Evolutionary conservation across 2,888 invertebrate species (phyloP).

Genomic region (Cerceris ruficornis): DNA sequence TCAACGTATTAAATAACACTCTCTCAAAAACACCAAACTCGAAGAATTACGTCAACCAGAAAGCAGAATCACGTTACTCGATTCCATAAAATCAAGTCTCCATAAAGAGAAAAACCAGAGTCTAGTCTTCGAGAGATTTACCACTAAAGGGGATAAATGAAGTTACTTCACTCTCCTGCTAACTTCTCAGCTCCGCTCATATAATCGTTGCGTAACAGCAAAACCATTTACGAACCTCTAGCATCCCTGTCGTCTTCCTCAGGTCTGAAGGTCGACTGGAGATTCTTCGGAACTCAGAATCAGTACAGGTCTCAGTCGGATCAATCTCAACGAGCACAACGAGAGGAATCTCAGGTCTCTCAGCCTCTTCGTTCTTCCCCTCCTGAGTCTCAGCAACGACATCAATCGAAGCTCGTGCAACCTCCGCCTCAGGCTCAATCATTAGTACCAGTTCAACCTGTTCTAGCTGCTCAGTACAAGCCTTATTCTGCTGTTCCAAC

Average conservation of each 20-base stretch:
- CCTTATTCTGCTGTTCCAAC: conserved; percentile 71
- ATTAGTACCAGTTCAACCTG: conserved; percentile 6
- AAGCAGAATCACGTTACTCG: too few relatives aligned
- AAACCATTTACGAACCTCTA: neutral
- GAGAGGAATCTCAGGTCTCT: conserved; percentile 50
- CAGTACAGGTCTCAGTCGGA: conserved; percentile 68
- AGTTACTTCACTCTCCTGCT: too few relatives aligned
- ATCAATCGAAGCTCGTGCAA: conserved; percentile 25
- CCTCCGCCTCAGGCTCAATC: conserved; percentile 11
- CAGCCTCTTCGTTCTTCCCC: conserved; percentile 16
- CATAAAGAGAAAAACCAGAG: too few relatives aligned
- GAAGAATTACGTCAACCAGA: too few relatives aligned
- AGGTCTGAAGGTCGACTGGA: conserved; percentile 75
- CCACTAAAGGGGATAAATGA: too few relatives aligned
- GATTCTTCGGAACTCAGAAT: conserved; percentile 67
- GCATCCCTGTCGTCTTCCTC: neutral
- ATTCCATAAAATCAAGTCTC: too few relatives aligned
- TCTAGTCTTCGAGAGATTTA: too few relatives aligned
- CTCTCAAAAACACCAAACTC: too few relatives aligned
- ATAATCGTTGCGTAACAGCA: too few relatives aligned
- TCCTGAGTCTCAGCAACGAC: conserved; percentile 30
- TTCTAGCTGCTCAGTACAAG: conserved; percentile 62
- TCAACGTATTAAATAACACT: too few relatives aligned
- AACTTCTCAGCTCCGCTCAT: too few relatives aligned
- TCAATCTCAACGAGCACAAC: conserved; percentile 61